Evolutionary conservation across 2,888 invertebrate genomes (phyloP).

Genomic region (Dimorphilus gyrociliatus): DNA sequence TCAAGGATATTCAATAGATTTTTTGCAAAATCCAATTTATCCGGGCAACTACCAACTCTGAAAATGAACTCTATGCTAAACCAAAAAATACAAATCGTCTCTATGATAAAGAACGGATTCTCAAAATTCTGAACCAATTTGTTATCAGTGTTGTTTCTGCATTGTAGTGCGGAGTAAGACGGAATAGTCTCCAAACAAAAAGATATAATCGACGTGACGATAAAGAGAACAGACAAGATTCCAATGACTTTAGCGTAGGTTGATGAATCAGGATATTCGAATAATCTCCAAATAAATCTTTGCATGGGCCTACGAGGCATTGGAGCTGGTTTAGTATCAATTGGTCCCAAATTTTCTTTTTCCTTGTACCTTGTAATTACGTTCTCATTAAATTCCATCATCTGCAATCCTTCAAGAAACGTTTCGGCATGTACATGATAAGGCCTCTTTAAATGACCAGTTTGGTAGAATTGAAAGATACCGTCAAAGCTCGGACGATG

Average conservation of each 20-base stretch:
- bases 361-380: conserved; percentile 33
- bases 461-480: conserved; percentile 32
- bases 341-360: conserved; percentile 36
- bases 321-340: conserved; percentile 18
- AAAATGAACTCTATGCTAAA: conserved; percentile 27
- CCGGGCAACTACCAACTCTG: conserved; percentile 19
- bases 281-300: conserved; percentile 30
- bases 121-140: conserved; percentile 11
- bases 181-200: conserved; percentile 42
- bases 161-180: conserved; percentile 16
- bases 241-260: conserved; percentile 32
- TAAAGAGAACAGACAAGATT: conserved; percentile 34
- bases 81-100: conserved; percentile 28
- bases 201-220: conserved; percentile 34
- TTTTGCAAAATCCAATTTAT: conserved; percentile 17
- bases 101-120: conserved; percentile 25
- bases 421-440: conserved; percentile 39
- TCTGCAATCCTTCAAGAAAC: conserved; percentile 36
- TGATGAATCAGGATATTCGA: conserved; percentile 38
- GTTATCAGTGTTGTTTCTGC: conserved; percentile 10
- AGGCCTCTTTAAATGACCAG: conserved; percentile 35
- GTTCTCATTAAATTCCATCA: conserved; percentile 33
- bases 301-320: conserved; percentile 19
- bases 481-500: conserved; percentile 28
- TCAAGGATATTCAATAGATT: conserved; percentile 26